Evolutionary conservation across 1,140 invertebrate genomes (phyloP).

Genomic region (Augochlora pura): DNA sequence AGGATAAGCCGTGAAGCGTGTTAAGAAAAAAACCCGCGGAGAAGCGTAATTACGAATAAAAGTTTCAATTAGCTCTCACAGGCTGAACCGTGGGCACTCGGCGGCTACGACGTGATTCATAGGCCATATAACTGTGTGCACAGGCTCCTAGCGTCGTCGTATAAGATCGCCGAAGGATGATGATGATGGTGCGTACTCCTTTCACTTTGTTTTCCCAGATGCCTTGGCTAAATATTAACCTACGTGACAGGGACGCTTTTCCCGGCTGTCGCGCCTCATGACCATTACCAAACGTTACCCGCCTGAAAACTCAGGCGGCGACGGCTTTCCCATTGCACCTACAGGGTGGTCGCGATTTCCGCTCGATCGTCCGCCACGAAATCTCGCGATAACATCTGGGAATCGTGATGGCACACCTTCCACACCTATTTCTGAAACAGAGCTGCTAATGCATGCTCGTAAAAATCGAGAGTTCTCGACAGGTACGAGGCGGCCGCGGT

Average conservation of each 20-base stretch:
- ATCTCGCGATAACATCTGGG: too few relatives aligned
- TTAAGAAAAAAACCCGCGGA: constrained; percentile 5
- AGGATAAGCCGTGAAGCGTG: background rate
- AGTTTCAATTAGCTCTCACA: constrained; percentile 64
- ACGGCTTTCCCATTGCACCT: constrained; percentile 20
- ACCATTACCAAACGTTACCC: constrained; percentile 25
- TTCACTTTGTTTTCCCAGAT: constrained; percentile 67
- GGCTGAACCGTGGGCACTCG: constrained; percentile 45
- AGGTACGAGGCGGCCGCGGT: too few relatives aligned
- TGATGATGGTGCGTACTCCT: constrained; percentile 44
- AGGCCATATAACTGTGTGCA: constrained; percentile 56
- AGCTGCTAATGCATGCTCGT: too few relatives aligned
- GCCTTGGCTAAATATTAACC: constrained; percentile 58
- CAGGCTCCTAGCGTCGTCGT: constrained; percentile 19
- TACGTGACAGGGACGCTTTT: constrained; percentile 51
- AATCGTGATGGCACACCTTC: too few relatives aligned
- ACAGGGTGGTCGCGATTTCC: background rate
- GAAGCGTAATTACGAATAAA: constrained; percentile 64
- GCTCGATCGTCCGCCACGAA: too few relatives aligned
- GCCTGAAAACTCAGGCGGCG: constrained; percentile 20
- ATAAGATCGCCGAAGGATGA: constrained; percentile 55
- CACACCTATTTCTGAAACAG: too few relatives aligned
- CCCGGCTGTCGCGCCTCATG: constrained; percentile 28
- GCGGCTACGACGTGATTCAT: constrained; percentile 54
- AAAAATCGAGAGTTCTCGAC: too few relatives aligned